A percentile compares a stretch with the other conserved stretches of the same genome.
phyloP scores from a whole-genome alignment of 2,888 invertebrate species.

The Timema podura region DNA sequence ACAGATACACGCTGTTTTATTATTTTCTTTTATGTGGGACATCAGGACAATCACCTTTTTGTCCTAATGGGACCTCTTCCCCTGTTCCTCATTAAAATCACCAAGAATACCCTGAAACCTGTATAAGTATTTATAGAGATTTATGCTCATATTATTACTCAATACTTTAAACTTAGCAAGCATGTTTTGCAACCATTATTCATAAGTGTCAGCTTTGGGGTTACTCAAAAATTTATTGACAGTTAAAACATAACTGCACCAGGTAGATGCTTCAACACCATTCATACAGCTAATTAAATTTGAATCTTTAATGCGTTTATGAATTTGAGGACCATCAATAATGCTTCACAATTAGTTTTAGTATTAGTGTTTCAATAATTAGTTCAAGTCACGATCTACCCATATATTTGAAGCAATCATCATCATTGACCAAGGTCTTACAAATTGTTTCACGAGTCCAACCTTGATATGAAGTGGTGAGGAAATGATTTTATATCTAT shows the following conservation, averaged over 20 bases:
- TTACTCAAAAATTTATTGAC: neutral
- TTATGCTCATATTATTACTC: slow-evolving; percentile 8
- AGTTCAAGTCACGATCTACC: too few relatives aligned
- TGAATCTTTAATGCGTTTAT: neutral
- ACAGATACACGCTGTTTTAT: neutral
- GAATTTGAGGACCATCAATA: slow-evolving; percentile 8
- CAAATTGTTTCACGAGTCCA: slow-evolving; percentile 9
- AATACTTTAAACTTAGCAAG: neutral
- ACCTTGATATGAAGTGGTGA: neutral
- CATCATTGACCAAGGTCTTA: neutral
- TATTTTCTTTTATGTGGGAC: neutral
- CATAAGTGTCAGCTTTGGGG: neutral
- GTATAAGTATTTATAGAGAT: neutral
- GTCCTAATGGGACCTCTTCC: slow-evolving; percentile 11
- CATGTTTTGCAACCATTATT: neutral
- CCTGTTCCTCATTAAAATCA: slow-evolving; percentile 12
- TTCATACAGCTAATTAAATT: neutral
- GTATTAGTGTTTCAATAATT: too few relatives aligned
- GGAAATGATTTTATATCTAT: slow-evolving; percentile 2
- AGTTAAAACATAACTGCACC: neutral
- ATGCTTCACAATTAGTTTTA: slow-evolving; percentile 6
- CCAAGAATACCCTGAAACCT: neutral
- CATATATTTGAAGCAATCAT: too few relatives aligned
- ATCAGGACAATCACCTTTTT: slow-evolving; percentile 12
- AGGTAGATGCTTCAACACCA: slow-evolving; percentile 13